Percentiles rank a stretch among this genome's conserved stretches.
Evolutionary conservation across 2,797 vertebrate genomes (phyloP).

Genomic region (Hemibagrus guttatus): DNA sequence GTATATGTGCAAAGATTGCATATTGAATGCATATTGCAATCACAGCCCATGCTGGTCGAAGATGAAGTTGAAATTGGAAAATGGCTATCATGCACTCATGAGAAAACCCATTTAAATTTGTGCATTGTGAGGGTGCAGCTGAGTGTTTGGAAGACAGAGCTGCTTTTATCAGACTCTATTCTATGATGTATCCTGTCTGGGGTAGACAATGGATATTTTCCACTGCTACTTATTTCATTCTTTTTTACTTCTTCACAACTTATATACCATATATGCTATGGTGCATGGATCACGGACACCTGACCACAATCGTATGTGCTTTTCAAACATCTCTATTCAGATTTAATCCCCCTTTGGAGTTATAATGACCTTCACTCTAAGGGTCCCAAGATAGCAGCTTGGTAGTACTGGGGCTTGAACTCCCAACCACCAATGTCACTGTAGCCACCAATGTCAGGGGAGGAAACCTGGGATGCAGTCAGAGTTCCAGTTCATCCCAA

Average conservation of each 20-base stretch:
- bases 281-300: background rate
- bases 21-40: constrained; percentile 74
- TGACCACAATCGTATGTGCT: background rate
- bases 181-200: constrained; percentile 35
- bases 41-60: constrained; percentile 77
- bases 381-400: background rate
- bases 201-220: constrained; percentile 4
- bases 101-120: constrained; percentile 78
- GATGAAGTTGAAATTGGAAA: constrained; percentile 85
- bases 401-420: background rate
- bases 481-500: background rate
- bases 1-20: constrained; percentile 81
- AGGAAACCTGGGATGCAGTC: background rate
- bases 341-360: background rate
- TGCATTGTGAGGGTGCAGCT: constrained; percentile 64
- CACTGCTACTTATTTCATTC: background rate
- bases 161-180: constrained; percentile 40
- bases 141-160: constrained; percentile 56
- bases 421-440: background rate
- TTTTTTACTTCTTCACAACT: background rate
- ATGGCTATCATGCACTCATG: constrained; percentile 80
- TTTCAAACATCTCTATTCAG: background rate
- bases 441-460: background rate
- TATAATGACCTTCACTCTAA: background rate
- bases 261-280: background rate